Conservation (phyloP, 2,797 vertebrate species). For the Carapus acus region DNA sequence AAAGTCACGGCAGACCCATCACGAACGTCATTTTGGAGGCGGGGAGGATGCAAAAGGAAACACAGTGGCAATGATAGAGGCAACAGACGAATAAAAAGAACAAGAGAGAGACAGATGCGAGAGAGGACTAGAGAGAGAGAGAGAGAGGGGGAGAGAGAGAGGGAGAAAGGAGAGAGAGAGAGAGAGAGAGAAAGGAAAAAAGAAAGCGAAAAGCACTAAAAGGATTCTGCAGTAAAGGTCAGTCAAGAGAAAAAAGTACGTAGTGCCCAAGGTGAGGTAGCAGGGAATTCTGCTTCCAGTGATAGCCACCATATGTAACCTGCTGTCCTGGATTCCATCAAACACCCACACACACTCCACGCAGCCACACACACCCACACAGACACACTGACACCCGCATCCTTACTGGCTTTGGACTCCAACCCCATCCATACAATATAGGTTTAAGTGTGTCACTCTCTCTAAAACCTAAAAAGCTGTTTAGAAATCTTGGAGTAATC, state of each 20-base stretch:
- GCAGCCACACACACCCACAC: constrained; percentile 8
- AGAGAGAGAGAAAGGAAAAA: not conserved
- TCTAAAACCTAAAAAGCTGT: constrained; percentile 36
- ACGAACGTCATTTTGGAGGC: too few relatives aligned
- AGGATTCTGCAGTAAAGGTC: constrained; percentile 37
- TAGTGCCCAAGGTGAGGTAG: constrained; percentile 14
- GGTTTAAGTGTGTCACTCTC: constrained; percentile 34
- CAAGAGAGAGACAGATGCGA: too few relatives aligned
- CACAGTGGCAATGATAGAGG: too few relatives aligned
- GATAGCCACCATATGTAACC: constrained; percentile 53
- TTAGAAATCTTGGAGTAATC: too few relatives aligned
- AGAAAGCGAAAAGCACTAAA: not conserved
- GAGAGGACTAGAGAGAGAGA: not conserved
- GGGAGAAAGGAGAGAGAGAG: not conserved
- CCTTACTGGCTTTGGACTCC: constrained; percentile 9
- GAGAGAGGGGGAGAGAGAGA: not conserved
- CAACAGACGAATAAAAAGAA: too few relatives aligned
- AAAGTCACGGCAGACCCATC: too few relatives aligned
- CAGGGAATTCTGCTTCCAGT: constrained; percentile 40
- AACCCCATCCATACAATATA: constrained; percentile 20
- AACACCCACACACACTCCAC: constrained; percentile 7
- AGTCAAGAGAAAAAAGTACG: constrained; percentile 25
- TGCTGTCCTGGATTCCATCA: constrained; percentile 35
- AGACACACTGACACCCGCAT: too few relatives aligned
- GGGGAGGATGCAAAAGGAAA: too few relatives aligned